These are phyloP conservation scores for Molorchus minor DNA, from an alignment of 2,888 invertebrate species.

Conservation along the genomic window DNA sequence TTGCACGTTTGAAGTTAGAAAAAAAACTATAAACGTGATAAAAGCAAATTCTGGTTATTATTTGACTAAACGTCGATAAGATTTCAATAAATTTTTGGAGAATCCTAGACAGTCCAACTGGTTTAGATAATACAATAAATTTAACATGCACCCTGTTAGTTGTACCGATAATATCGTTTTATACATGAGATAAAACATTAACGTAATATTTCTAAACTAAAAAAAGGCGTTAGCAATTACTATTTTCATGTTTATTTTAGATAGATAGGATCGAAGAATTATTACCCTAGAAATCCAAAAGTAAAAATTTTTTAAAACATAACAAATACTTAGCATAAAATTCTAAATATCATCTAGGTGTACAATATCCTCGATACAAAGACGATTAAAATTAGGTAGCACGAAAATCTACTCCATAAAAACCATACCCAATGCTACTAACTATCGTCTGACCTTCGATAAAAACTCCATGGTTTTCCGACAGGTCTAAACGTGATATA, in stretches of 20 bases:
- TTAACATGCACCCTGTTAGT: not conserved
- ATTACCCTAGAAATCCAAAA: no score
- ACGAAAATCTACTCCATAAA: not conserved
- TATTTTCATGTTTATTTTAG: no score
- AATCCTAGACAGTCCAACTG: not conserved
- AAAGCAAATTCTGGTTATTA: not conserved
- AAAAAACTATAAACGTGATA: slow-evolving; percentile 1
- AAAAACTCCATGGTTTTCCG: slow-evolving; percentile 13
- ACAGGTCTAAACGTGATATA: slow-evolving; percentile 65
- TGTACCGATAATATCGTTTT: not conserved
- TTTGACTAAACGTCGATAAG: slow-evolving; percentile 3
- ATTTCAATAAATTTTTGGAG: slow-evolving; percentile 4
- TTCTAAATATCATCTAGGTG: no score
- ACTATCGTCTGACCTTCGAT: not conserved
- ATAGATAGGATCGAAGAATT: no score
- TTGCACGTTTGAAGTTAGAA: not conserved
- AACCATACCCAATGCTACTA: slow-evolving; percentile 15
- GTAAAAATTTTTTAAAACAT: no score
- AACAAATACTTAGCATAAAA: no score
- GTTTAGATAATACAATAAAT: not conserved
- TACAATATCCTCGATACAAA: no score
- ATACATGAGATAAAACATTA: no score
- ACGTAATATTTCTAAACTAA: no score
- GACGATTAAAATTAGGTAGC: no score
- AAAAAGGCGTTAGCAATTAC: no score